Base-by-base conservation (phyloP, 2,888 invertebrate species). In the Melieria picta region DNA sequence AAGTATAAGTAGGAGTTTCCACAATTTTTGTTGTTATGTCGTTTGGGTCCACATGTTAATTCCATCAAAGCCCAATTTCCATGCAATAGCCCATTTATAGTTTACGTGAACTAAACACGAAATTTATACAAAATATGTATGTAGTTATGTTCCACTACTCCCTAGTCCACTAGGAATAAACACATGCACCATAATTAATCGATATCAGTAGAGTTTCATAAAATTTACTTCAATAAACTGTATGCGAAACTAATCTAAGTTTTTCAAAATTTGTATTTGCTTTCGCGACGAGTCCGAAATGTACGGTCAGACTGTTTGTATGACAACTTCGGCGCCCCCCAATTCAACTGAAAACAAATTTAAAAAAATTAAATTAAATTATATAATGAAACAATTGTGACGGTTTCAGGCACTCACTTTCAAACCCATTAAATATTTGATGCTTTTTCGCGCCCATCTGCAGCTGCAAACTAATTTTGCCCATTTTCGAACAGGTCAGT, bases 1-100 rank as follows among this genome's bases (percentile, higher is more conserved):
- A 86, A 86, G 77, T 85, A 84, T 76, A 86, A 86, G 75, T 85
- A 83, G 57, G 46, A 5, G 7, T 52, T 42, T 60, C 13, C 52
- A 30, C 47, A 11, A 66, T n/a, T 47, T 16, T 16, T 16, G 4
- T 1, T 30, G 30, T 30, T 30, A 30, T 52, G 55, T 9, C 11
- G 13, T 47, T 52, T n/a, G 58, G 42, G 11, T 9, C 47, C 52
- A 43, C 45, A 30, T 55, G 56, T 62, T 69, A 43, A 47, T n/a
- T 52, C 62, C 48, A 62, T 43, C 62, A 63, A 63, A 63, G 47
- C 43, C 4, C 57, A 69, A 48, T 47, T 13, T n/a, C 13, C 13
- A 57, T 70, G 70, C 70, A 70, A 70, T 70, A 70, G 64, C 70
- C 70, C 65, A 64, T 58, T 43, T 42, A 57, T 13, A 65, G 30